Base-by-base conservation (phyloP, 2,797 vertebrate species). In the Tragelaphus eurycerus region DNA sequence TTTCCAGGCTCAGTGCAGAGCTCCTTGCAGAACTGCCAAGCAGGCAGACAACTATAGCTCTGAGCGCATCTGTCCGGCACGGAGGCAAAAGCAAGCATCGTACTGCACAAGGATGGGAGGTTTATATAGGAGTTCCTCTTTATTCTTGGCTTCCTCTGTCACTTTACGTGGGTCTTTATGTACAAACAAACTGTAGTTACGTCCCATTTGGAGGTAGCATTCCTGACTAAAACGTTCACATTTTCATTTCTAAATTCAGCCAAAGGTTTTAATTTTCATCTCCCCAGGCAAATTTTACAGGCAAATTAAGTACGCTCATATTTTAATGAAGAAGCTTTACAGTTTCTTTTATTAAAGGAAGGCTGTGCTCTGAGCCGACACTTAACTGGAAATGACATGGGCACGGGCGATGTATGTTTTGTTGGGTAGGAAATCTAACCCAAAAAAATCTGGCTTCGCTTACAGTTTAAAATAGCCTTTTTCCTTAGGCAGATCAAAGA, bases 391-490 rank as follows among this genome's bases (percentile, higher is more conserved):
- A 85, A 34, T 23, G 3, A 15, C 14, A 7, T 1, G 50, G 31
- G 46, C 27, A 13, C 0, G 3, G 31, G 34, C 27, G 25, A 38
- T 15, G 5, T 27, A 15, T 16, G 55, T 86, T 79, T 55, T 46
- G 12, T 60, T 21, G 52, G 82, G 91, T 74, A 55, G 93, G 54
- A 95, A 52, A 86, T 76, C 84, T 60, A 89, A 97, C 90, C 86
- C 87, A 31, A 90, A 95, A 87, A 71, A 54, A 48, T 12, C 3
- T 82, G 84, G 89, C 96, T 84, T 85, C 76, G 48, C 81, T 87
- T 76, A 82, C 5, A 74, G 92, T 88, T 96, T 89, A 96, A 98
- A 97, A 97, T 71, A 97, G 97, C 96, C 84, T 59, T 96, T 94
- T 90, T 76, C 96, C 93, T 96, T 76, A 60, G 59, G 87, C 93